phyloP scores from a whole-genome alignment of 2,888 invertebrate genomes.

The Seladonia tumulorum region DNA sequence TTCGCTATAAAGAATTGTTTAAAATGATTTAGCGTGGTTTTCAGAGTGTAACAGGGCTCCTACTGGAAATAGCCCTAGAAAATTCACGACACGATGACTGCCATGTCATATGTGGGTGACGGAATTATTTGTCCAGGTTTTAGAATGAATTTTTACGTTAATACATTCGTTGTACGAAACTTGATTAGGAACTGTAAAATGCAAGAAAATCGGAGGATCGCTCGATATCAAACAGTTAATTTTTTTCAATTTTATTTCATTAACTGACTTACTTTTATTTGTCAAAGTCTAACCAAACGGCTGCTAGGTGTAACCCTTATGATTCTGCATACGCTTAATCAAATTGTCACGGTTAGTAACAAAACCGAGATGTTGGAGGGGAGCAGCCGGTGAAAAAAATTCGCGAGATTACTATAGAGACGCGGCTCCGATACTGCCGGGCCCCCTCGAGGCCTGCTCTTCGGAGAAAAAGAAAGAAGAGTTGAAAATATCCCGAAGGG shows the following conservation, averaged over 20 bases:
- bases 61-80: too few relatives aligned
- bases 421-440: background rate
- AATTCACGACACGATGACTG: too few relatives aligned
- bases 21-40: background rate
- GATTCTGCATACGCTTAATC: background rate
- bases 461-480: constrained; percentile 6
- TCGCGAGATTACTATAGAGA: background rate
- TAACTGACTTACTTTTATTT: too few relatives aligned
- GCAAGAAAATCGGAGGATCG: too few relatives aligned
- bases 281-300: too few relatives aligned
- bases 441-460: background rate
- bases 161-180: too few relatives aligned
- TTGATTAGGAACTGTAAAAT: too few relatives aligned
- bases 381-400: background rate
- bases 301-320: background rate
- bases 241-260: too few relatives aligned
- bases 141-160: too few relatives aligned
- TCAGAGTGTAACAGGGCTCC: background rate
- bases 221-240: too few relatives aligned
- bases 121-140: too few relatives aligned
- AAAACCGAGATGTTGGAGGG: background rate
- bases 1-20: background rate
- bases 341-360: background rate
- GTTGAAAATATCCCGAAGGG: constrained; percentile 61
- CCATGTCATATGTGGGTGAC: too few relatives aligned